phyloP scores from a whole-genome alignment of 2,888 invertebrate genomes.

The Arctia plantaginis region DNA sequence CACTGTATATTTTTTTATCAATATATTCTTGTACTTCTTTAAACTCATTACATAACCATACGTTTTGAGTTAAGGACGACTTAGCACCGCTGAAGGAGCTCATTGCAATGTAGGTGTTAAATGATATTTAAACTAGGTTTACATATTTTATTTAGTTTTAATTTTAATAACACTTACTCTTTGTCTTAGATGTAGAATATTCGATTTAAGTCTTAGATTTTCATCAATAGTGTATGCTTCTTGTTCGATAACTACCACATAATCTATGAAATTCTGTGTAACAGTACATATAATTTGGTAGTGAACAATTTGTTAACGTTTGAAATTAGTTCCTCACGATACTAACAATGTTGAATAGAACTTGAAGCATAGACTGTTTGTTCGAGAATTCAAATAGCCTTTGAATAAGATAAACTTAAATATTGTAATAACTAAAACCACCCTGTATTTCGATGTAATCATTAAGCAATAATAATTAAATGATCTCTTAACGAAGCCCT shows the following conservation, averaged over 20 bases:
- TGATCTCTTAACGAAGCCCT: slow-evolving; percentile 27
- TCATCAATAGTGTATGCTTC: slow-evolving; percentile 33
- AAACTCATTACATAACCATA: slow-evolving; percentile 33
- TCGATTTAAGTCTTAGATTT: slow-evolving; percentile 8
- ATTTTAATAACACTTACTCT: slow-evolving; percentile 18
- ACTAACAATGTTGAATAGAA: slow-evolving; percentile 37
- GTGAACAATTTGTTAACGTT: slow-evolving; percentile 21
- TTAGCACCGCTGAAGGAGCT: slow-evolving; percentile 32
- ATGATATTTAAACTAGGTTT: slow-evolving; percentile 21
- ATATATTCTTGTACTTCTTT: slow-evolving; percentile 34
- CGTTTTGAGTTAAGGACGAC: slow-evolving; percentile 33
- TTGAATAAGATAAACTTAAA: slow-evolving; percentile 39
- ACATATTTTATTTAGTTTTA: slow-evolving; percentile 14
- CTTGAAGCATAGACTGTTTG: slow-evolving; percentile 52
- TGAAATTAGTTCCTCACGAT: slow-evolving; percentile 20
- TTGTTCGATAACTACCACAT: slow-evolving; percentile 5
- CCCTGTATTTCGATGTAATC: slow-evolving; percentile 65
- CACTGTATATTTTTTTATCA: slow-evolving; percentile 28
- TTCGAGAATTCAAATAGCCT: slow-evolving; percentile 42
- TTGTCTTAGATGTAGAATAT: slow-evolving; percentile 18
- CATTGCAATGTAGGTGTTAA: slow-evolving; percentile 36
- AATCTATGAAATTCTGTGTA: slow-evolving; percentile 7
- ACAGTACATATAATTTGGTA: slow-evolving; percentile 10
- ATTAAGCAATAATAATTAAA: slow-evolving; percentile 36
- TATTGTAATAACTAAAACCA: slow-evolving; percentile 65